Evolutionary conservation across 2,888 invertebrate genomes (phyloP), one percentile per base, ranked within the genome.

Genomic region (Limenitis camilla): DNA sequence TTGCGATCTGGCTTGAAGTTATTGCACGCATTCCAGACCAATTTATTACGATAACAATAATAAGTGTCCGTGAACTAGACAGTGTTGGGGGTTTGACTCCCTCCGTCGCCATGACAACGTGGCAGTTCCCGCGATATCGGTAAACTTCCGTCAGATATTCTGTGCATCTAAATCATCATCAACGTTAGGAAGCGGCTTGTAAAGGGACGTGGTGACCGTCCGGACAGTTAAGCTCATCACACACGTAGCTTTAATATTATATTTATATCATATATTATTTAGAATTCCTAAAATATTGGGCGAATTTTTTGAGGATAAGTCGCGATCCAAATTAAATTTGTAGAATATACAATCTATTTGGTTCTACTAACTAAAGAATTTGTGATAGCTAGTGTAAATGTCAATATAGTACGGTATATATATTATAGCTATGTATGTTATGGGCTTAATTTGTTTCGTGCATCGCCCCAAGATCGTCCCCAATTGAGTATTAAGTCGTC

Each of bases 161-260:
- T 78, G 74, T 80, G 82, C 83, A 82, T 81, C 81, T 85, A 85
- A 84, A 86, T 86, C 86, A 86, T 84, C 82, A 84, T 87, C 84
- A 83, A 75, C 57, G 72, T 64, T 76, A 79, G 79, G 78, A 79
- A 77, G 69, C 72, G 72, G 67, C 71, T 82, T 81, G 78, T 84
- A 83, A 82, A 83, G 76, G 71, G 78, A 74, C 74, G 11, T 75
- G 72, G 74, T 81, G 82, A 79, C 82, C 81, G 79, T 66, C 72
- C 68, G 68, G 68, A 61, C 69, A 67, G 68, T 19, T 19, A 19
- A 19, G 19, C 19, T 19, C 19, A 19, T 19, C 19, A 19, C 19
- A 19, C 19, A 19, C 3, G 19, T 19, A 19, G 1, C 19, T 19
- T 19, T 19, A 19, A 19, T 19, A 19, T 19, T 19, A 19, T 19